Evolutionary conservation across 1,140 invertebrate genomes (phyloP).

Genomic region (Elymnias hypermnestra): DNA sequence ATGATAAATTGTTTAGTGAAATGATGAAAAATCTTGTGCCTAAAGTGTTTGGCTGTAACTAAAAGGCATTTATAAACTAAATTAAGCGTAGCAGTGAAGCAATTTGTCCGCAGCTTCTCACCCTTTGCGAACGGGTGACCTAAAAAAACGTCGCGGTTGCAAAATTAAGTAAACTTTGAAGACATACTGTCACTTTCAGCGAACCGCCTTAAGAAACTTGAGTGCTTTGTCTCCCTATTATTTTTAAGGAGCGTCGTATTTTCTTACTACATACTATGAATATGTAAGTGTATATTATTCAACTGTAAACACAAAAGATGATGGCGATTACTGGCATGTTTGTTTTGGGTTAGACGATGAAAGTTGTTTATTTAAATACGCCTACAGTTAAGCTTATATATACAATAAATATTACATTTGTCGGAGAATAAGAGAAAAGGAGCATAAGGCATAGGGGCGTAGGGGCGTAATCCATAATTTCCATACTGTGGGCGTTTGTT

Average conservation of each 20-base stretch:
- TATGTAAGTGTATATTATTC: conserved; percentile 1
- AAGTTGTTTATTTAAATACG: not conserved
- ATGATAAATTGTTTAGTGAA: too few species aligned
- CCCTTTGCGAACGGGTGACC: conserved; percentile 49
- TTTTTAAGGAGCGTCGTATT: conserved; percentile 14
- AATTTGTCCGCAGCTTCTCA: conserved; percentile 56
- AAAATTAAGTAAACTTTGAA: conserved; percentile 56
- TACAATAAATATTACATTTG: not conserved
- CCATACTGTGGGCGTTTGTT: too few species aligned
- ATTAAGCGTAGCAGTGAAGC: conserved; percentile 51
- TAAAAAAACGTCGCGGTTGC: conserved; percentile 48
- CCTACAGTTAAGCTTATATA: not conserved
- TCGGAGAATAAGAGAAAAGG: too few species aligned
- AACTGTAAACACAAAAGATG: not conserved
- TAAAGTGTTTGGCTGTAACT: conserved; percentile 38
- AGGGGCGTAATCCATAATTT: too few species aligned
- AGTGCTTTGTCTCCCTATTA: conserved; percentile 20
- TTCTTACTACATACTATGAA: conserved; percentile 4
- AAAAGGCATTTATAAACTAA: conserved; percentile 60
- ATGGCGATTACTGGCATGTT: conserved; percentile 4
- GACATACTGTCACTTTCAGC: conserved; percentile 45
- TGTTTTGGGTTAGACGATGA: not conserved
- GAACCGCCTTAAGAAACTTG: conserved; percentile 21
- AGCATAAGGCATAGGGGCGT: too few species aligned
- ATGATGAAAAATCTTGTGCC: conserved; percentile 18